These are phyloP conservation scores for Actinostola sp. DNA, from an alignment of 92 coral and sea anemone species.

Conservation along the genomic window DNA sequence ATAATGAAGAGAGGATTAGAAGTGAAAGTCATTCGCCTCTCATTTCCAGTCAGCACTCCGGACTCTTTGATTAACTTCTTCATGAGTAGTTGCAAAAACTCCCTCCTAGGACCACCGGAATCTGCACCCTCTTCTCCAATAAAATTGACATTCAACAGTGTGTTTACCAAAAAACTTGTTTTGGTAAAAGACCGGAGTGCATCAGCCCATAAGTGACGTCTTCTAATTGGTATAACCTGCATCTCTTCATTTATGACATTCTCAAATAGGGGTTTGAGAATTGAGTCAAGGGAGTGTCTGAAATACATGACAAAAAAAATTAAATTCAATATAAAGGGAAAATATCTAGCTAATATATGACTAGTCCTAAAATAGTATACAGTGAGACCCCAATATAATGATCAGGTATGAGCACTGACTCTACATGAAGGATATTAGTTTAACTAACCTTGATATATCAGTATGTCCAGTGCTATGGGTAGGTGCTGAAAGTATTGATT, in stretches of 20 bases:
- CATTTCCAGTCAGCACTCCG: slow-evolving; percentile 28
- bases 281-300: slow-evolving; percentile 29
- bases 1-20: slow-evolving; percentile 19
- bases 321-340: too few relatives aligned
- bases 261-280: slow-evolving; percentile 23
- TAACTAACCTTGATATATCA: slow-evolving; percentile 6
- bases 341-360: too few relatives aligned
- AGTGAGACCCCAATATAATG: too few relatives aligned
- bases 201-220: slow-evolving; percentile 43
- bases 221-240: slow-evolving; percentile 38
- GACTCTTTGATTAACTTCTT: slow-evolving; percentile 21
- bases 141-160: slow-evolving; percentile 30
- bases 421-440: not conserved
- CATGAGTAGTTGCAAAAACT: slow-evolving; percentile 33
- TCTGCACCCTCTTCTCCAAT: slow-evolving; percentile 45
- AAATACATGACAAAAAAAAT: slow-evolving; percentile 1
- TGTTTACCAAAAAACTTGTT: slow-evolving; percentile 17
- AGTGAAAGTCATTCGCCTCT: slow-evolving; percentile 20
- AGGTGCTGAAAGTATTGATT: slow-evolving; percentile 6
- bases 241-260: slow-evolving; percentile 7
- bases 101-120: slow-evolving; percentile 46
- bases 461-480: not conserved
- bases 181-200: slow-evolving; percentile 40
- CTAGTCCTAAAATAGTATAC: too few relatives aligned
- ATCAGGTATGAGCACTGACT: too few relatives aligned